These are phyloP conservation scores for Stichodactyla helianthus DNA, from an alignment of 64 coral and sea anemone genomes.

Conservation along the genomic window DNA sequence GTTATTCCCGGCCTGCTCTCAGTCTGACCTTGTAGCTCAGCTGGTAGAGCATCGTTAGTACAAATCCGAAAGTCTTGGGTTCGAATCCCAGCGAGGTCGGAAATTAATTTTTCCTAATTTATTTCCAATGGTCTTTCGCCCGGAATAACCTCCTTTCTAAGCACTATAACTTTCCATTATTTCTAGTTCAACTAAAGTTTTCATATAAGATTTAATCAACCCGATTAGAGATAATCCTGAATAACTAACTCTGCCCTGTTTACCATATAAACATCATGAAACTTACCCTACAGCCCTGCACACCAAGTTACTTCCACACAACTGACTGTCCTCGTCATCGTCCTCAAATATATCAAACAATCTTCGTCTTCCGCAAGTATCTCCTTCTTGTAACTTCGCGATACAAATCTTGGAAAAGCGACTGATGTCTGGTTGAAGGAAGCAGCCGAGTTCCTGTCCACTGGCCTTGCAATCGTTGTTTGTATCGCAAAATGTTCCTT, in stretches of 20 bases:
- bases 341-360: conserved; percentile 58
- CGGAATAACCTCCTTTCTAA: too few relatives aligned
- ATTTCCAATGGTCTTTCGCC: too few relatives aligned
- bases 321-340: conserved; percentile 26
- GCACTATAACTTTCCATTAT: too few relatives aligned
- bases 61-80: too few relatives aligned
- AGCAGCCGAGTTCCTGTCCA: conserved; percentile 61
- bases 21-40: too few relatives aligned
- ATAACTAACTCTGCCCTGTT: neutral
- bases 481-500: conserved; percentile 77
- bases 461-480: conserved; percentile 54
- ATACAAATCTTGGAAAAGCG: conserved; percentile 64
- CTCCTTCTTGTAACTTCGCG: conserved; percentile 70
- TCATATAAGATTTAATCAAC: too few relatives aligned
- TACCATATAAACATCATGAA: neutral
- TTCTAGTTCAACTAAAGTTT: too few relatives aligned
- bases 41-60: too few relatives aligned
- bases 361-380: conserved; percentile 51
- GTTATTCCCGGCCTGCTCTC: too few relatives aligned
- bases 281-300: conserved; percentile 71
- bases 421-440: conserved; percentile 63
- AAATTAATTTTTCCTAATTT: too few relatives aligned
- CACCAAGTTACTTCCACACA: conserved; percentile 52
- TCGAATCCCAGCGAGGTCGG: too few relatives aligned
- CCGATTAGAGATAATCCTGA: too few relatives aligned